These are phyloP conservation scores for Mobula birostris DNA, from an alignment of 2,113 vertebrate species.

Conservation along the genomic window DNA sequence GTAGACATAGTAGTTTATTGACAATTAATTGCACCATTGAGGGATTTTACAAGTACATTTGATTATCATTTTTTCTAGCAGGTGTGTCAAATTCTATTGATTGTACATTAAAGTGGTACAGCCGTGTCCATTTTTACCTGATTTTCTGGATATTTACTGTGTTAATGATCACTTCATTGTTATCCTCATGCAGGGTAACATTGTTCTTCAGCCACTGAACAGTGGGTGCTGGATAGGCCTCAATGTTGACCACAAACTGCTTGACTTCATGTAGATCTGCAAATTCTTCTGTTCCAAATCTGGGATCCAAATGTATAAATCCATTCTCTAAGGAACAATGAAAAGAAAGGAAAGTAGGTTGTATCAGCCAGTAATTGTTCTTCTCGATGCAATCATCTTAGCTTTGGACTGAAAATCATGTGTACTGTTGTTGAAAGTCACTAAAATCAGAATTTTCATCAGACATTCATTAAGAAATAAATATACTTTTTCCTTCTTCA, in stretches of 20 bases:
- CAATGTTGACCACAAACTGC: conserved; percentile 71
- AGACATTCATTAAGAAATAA: background rate
- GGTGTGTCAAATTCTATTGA: background rate
- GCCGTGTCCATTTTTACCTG: conserved; percentile 59
- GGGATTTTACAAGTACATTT: background rate
- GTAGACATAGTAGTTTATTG: background rate
- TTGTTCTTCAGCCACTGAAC: conserved; percentile 89
- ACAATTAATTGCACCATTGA: background rate
- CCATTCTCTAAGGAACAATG: conserved; percentile 65
- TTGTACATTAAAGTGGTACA: background rate
- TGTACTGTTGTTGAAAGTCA: background rate
- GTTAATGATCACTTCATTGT: conserved; percentile 79
- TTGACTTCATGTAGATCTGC: conserved; percentile 82
- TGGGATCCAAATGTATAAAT: conserved; percentile 69
- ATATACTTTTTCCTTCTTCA: background rate
- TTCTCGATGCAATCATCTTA: background rate
- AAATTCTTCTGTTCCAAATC: conserved; percentile 64
- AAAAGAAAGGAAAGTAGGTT: conserved; percentile 11
- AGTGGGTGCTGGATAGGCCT: conserved; percentile 69
- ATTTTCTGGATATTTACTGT: conserved; percentile 67
- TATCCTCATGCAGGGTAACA: conserved; percentile 67
- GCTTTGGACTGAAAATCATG: background rate
- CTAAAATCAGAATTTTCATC: background rate
- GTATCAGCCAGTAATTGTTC: no score
- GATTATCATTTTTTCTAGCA: background rate